Evolutionary conservation across 2,797 vertebrate genomes (phyloP).

Genomic region (Halcyon leucocephala): DNA sequence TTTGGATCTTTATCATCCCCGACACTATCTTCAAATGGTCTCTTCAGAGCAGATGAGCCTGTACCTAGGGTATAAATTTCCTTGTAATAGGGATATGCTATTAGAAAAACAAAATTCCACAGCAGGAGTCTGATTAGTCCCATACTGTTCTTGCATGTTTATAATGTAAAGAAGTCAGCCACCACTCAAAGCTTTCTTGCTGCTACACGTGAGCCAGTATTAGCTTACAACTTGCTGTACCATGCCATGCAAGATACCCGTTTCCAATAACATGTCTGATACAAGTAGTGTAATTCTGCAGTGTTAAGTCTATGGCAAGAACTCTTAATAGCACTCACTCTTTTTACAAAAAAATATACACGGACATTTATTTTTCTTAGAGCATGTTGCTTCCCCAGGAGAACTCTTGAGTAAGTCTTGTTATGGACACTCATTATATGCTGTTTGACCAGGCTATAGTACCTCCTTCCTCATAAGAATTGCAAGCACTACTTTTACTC

Average conservation of each 20-base stretch:
- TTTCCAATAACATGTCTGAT: neutral
- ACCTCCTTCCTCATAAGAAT: neutral
- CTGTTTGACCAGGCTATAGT: neutral
- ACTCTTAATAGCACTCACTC: neutral
- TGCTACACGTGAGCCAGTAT: neutral
- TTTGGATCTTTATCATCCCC: conserved; percentile 97
- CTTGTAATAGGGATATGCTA: conserved; percentile 8
- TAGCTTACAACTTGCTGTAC: neutral
- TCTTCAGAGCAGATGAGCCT: conserved; percentile 89
- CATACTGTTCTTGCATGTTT: neutral
- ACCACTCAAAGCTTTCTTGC: neutral
- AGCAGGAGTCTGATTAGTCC: conserved; percentile 19
- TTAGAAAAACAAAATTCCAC: conserved; percentile 19
- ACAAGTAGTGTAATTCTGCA: neutral
- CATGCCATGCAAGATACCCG: neutral
- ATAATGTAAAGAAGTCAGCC: neutral
- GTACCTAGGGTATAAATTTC: conserved; percentile 72
- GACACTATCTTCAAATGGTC: conserved; percentile 92
- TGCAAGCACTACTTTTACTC: neutral
- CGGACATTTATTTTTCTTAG: neutral
- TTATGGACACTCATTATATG: neutral
- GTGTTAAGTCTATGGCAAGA: neutral
- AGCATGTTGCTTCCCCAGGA: neutral
- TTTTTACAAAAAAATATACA: neutral
- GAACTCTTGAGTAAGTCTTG: neutral